These are phyloP conservation scores for Brevimyrus niger DNA, from an alignment of 2,113 vertebrate genomes.

Conservation along the genomic window DNA sequence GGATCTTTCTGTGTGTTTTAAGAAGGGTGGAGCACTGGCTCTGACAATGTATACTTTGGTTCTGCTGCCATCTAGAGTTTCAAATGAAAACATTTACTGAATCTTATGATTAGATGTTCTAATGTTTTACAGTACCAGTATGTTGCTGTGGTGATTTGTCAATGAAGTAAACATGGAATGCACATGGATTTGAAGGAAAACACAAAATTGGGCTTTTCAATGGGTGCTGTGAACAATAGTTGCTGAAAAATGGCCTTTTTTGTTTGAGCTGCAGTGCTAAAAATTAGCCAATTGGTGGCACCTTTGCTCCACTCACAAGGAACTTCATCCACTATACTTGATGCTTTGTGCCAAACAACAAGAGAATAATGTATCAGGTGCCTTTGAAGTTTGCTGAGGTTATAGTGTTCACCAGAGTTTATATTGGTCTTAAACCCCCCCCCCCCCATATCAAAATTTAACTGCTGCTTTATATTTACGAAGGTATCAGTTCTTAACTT, in stretches of 20 bases:
- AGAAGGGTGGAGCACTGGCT: not conserved
- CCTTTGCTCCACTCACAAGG: not conserved
- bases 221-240: not conserved
- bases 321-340: slow-evolving; percentile 1
- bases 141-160: not conserved
- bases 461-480: not conserved
- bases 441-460: not conserved
- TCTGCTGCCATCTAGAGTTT: not conserved
- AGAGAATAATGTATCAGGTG: not conserved
- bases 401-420: not conserved
- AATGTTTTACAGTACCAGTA: not conserved
- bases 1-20: not conserved
- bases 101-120: not conserved
- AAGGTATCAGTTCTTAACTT: not conserved
- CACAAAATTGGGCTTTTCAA: not conserved
- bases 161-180: not conserved
- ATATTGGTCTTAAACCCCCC: not conserved
- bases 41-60: not conserved
- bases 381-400: slow-evolving; percentile 8
- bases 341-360: slow-evolving; percentile 3
- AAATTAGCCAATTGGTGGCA: not conserved
- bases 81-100: not conserved
- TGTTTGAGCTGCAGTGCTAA: not conserved
- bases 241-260: not conserved
- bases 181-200: not conserved